phyloP scores from a whole-genome alignment of 2,888 invertebrate genomes.

The Aromia moschata region DNA sequence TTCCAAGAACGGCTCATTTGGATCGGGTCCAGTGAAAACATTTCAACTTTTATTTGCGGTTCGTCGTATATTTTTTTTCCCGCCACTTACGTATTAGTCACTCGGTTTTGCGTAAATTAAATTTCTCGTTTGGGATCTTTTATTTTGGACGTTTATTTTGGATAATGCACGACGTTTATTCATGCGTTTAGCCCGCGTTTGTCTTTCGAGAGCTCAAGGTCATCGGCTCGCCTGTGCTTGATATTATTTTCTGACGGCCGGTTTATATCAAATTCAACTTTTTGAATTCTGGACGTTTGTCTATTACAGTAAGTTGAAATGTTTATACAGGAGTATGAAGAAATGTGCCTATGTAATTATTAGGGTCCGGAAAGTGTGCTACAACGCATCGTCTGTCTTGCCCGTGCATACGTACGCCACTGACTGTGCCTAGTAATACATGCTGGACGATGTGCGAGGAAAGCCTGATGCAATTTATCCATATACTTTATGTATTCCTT shows the following conservation, averaged over 20 bases:
- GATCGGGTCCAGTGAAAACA: slow-evolving; percentile 46
- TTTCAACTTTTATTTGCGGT: slow-evolving; percentile 39
- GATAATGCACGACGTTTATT: no score
- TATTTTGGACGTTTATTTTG: no score
- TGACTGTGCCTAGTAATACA: no score
- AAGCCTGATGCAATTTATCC: no score
- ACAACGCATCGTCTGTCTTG: no score
- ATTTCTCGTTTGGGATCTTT: background rate
- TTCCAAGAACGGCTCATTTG: slow-evolving; percentile 44
- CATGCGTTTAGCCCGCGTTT: background rate
- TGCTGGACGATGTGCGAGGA: no score
- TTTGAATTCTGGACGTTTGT: background rate
- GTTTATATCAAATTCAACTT: background rate
- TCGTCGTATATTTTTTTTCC: slow-evolving; percentile 36
- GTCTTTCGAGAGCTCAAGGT: background rate
- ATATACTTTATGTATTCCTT: no score
- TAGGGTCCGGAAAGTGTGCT: no score
- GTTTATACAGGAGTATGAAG: background rate
- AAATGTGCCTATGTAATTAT: no score
- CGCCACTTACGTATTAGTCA: background rate
- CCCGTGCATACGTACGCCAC: no score
- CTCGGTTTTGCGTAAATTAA: background rate
- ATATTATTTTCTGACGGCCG: background rate
- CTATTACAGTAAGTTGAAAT: background rate
- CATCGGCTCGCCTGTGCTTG: background rate